Base-by-base conservation (phyloP, 2,888 invertebrate genomes). In the Habroteleia sp. region DNA sequence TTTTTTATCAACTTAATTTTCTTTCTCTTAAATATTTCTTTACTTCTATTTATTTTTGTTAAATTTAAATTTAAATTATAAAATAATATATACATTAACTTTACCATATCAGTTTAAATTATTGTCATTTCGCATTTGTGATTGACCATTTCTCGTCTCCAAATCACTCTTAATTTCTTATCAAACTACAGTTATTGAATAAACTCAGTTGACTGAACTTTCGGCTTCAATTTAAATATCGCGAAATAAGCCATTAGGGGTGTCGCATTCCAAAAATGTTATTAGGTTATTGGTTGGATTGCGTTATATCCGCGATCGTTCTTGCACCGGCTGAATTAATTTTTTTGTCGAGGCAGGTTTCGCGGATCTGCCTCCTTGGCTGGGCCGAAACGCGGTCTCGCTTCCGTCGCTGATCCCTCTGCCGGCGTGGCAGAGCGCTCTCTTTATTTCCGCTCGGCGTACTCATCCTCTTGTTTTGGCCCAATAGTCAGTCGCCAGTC, bases 381-480 rank as follows among this genome's bases (percentile, higher is more conserved):
- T 14, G 27, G 33, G 29, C 4, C 48, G 20, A 10, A 20, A 52
- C 54, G 60, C 62, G 48, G 68, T 68, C 74, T 66, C 76, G 62
- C 76, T 72, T 78, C 77, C 74, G 50, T 63, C 74, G 66, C 44
- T 71, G 75, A 60, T 73, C 68, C 54, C 76, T 79, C 77, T 68
- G 63, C 65, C 50, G 63, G 41, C 25, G 54, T 29, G 10, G 56
- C 54, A 41, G 35, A 68, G 65, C 73, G 42, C 50, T 79, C 82
- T 81, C 81, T 84, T 81, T 82, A 82, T 82, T 82, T 82, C 82
- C 81, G 83, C 83, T 82, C 79, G 50, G 79, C 82, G 82, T 79
- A 82, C 80, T 82, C 84, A 79, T 85, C 85, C 86, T 84, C 84
- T 87, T 87, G 87, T 87, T 87, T 87, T 86, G 85, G 84, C 84